phyloP scores from a whole-genome alignment of 2,113 vertebrate genomes.

The Toxostoma redivivum region DNA sequence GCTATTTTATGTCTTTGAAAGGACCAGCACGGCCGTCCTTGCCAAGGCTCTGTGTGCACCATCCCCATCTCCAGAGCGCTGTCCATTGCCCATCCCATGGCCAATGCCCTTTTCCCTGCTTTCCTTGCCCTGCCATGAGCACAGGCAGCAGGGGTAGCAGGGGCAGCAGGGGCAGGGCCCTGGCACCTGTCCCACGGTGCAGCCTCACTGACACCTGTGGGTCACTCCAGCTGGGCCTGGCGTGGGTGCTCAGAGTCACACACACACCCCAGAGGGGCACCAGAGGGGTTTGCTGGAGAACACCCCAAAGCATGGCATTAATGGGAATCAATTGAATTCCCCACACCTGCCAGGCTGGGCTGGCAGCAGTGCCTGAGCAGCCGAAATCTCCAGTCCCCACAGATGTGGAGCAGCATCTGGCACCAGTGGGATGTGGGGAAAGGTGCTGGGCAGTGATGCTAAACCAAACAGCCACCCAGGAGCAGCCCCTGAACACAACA shows the following conservation, averaged over 20 bases:
- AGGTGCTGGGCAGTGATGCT: not conserved
- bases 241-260: rapidly evolving
- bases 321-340: not conserved
- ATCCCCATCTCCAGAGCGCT: not conserved
- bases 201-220: rapidly evolving
- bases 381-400: rapidly evolving
- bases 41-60: not conserved
- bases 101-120: not conserved
- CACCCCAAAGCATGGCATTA: not conserved
- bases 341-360: rapidly evolving
- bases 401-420: rapidly evolving
- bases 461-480: not conserved
- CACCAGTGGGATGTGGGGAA: not conserved
- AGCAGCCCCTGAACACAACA: rapidly evolving
- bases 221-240: not conserved
- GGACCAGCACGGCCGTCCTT: not conserved
- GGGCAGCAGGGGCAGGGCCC: rapidly evolving
- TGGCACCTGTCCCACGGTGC: rapidly evolving
- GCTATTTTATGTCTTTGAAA: slow-evolving; percentile 28
- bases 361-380: not conserved
- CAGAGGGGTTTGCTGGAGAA: not conserved
- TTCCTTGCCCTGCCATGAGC: rapidly evolving
- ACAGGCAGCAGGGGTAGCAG: not conserved
- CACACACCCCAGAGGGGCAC: not conserved
- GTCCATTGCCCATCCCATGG: rapidly evolving